phyloP scores from a whole-genome alignment of 2,888 invertebrate species.

The Heptascelio sp. region DNA sequence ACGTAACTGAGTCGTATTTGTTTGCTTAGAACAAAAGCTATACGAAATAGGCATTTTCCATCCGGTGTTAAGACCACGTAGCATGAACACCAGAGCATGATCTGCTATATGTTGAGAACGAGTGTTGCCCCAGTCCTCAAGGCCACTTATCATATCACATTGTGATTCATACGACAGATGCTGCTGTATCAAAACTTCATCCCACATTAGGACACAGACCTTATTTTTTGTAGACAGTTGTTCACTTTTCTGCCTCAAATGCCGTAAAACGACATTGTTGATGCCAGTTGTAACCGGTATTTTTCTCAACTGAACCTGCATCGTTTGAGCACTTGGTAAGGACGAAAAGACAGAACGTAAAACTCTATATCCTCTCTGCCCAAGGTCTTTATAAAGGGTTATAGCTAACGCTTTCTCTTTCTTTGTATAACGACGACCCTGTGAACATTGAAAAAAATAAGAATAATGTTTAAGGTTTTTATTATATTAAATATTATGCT shows the following conservation, averaged over 20 bases:
- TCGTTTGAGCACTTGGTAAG: not conserved
- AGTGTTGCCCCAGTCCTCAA: conserved; percentile 21
- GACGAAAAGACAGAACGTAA: not conserved
- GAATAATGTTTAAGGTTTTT: too few relatives aligned
- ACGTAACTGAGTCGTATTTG: conserved; percentile 36
- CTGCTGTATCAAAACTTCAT: conserved; percentile 14
- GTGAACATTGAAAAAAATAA: too few relatives aligned
- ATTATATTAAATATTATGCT: too few relatives aligned
- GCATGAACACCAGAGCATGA: conserved; percentile 55
- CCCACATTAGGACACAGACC: conserved; percentile 25
- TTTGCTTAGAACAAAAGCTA: conserved; percentile 40
- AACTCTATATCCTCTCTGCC: not conserved
- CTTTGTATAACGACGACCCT: conserved; percentile 1
- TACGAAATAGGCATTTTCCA: conserved; percentile 16
- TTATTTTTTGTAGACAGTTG: not conserved
- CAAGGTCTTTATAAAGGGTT: conserved; percentile 4
- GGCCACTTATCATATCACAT: not conserved
- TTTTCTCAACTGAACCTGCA: not conserved
- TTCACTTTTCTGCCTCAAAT: not conserved
- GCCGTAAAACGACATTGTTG: not conserved
- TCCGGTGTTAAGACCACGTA: conserved; percentile 30
- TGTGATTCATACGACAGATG: not conserved
- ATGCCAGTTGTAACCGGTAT: not conserved
- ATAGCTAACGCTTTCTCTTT: conserved; percentile 5
- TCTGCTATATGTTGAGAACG: conserved; percentile 12